A percentile compares a stretch with the other conserved stretches of the same genome.
These are phyloP conservation scores for Julus scanicus DNA, from an alignment of 2,888 invertebrate genomes.

Conservation along the genomic window DNA sequence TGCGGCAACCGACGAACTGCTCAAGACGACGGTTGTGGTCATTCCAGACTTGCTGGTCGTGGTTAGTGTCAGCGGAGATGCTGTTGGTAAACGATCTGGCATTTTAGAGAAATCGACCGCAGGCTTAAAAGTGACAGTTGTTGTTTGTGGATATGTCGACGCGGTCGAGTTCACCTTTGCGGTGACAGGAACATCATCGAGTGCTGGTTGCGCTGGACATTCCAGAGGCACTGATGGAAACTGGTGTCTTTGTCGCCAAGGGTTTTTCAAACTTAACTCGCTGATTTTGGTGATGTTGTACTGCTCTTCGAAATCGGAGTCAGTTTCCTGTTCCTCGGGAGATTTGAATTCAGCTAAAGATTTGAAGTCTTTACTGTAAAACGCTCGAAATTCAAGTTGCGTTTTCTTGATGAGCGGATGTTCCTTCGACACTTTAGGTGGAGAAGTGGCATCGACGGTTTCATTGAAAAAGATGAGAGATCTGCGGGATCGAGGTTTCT, in stretches of 20 bases:
- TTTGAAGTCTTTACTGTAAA: slow-evolving; percentile 29
- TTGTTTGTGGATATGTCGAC: background rate
- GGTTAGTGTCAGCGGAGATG: background rate
- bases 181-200: background rate
- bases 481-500: background rate
- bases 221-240: background rate
- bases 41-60: background rate
- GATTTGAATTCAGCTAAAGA: background rate
- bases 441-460: background rate
- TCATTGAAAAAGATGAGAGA: slow-evolving; percentile 35
- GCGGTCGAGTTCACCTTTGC: background rate
- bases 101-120: background rate
- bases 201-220: background rate
- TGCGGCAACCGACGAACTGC: background rate
- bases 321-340: background rate
- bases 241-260: slow-evolving; percentile 6
- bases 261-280: background rate
- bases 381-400: background rate
- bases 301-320: background rate
- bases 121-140: background rate
- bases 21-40: background rate
- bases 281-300: background rate
- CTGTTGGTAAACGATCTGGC: background rate
- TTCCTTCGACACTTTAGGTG: background rate
- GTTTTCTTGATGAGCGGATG: slow-evolving; percentile 5